phyloP scores from a whole-genome alignment of 2,113 vertebrate species.

The Lycaon pictus region DNA sequence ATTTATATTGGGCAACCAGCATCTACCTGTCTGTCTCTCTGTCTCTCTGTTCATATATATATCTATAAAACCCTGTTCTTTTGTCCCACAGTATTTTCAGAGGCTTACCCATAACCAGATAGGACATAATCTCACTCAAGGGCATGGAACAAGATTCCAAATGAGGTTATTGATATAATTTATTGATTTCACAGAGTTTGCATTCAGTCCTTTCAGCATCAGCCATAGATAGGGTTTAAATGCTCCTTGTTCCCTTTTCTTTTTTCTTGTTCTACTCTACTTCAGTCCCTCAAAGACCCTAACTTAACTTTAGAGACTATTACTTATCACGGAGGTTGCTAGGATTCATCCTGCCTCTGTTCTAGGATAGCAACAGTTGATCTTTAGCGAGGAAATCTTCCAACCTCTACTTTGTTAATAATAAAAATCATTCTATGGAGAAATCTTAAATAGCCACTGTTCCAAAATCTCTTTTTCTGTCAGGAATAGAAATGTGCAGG shows the following conservation, averaged over 20 bases:
- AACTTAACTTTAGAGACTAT: not conserved
- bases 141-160: not conserved
- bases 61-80: not conserved
- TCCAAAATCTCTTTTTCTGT: not conserved
- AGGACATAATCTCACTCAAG: not conserved
- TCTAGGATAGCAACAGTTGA: not conserved
- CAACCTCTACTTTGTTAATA: not conserved
- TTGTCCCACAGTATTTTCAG: not conserved
- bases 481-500: not conserved
- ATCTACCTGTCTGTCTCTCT: constrained; percentile 2
- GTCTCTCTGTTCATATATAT: not conserved
- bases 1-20: constrained; percentile 54
- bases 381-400: not conserved
- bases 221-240: not conserved
- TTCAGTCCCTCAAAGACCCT: not conserved
- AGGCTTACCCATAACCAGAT: not conserved
- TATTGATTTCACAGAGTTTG: not conserved
- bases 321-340: not conserved
- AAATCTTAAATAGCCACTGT: not conserved
- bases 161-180: not conserved
- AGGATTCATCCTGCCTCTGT: not conserved
- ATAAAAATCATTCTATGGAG: not conserved
- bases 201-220: not conserved
- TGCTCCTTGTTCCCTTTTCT: not conserved
- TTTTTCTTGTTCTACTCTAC: not conserved